Evolutionary conservation across 2,113 vertebrate genomes (phyloP).

Genomic region (Pseudopipra pipra): DNA sequence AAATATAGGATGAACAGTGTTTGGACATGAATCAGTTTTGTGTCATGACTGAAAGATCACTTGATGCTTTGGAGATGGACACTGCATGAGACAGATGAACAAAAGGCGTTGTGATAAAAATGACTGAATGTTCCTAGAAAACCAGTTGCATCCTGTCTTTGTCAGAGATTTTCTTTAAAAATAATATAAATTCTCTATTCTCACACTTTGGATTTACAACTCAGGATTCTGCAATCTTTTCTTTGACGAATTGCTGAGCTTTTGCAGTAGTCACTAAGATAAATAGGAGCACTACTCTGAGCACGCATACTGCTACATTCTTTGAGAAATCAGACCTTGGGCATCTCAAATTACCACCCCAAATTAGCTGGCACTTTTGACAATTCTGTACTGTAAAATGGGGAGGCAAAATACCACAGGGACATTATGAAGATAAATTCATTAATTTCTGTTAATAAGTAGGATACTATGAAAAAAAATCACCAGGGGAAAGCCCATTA

Average conservation of each 20-base stretch:
- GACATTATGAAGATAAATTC: constrained; percentile 55
- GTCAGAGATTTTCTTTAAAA: not conserved
- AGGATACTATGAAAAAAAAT: not conserved
- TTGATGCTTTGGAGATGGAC: not conserved
- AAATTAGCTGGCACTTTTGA: constrained; percentile 36
- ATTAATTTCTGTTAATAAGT: constrained; percentile 57
- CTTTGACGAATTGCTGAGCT: not conserved
- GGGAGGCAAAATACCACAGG: not conserved
- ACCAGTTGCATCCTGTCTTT: not conserved
- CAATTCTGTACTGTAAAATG: constrained; percentile 33
- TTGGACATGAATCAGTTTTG: not conserved
- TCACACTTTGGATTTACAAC: not conserved
- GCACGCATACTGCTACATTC: not conserved
- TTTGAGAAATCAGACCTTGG: constrained; percentile 12
- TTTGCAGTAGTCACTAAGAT: not conserved
- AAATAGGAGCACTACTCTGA: not conserved
- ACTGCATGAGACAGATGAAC: not conserved
- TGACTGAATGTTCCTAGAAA: not conserved
- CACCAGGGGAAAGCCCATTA: constrained; percentile 43
- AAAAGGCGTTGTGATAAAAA: not conserved
- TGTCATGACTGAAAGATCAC: not conserved
- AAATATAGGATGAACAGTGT: not conserved
- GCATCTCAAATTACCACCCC: constrained; percentile 16
- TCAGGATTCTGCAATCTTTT: not conserved
- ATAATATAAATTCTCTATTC: not conserved